Evolutionary conservation across 2,888 invertebrate genomes (phyloP).

Genomic region (Apodemia duryi): DNA sequence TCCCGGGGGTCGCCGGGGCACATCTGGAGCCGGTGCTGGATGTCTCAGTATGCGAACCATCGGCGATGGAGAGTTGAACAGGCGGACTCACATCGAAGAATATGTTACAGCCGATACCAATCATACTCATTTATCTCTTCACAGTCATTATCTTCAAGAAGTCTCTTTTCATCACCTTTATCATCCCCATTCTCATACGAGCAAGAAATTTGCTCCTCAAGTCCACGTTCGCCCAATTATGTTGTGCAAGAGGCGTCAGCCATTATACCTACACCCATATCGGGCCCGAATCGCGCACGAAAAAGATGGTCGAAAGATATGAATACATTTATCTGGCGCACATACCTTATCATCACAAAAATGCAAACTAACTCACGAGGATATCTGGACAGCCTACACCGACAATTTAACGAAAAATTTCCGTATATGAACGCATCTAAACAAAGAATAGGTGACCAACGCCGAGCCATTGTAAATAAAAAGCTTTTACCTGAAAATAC

Average conservation of each 20-base stretch:
- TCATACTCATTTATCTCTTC: no score
- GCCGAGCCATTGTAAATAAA: slow-evolving; percentile 29
- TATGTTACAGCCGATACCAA: slow-evolving; percentile 23
- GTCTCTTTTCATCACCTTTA: no score
- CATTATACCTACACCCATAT: slow-evolving; percentile 23
- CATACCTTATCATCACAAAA: slow-evolving; percentile 19
- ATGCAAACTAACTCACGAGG: background rate
- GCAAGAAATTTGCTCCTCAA: background rate
- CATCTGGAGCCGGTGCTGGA: slow-evolving; percentile 28
- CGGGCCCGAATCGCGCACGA: slow-evolving; percentile 20
- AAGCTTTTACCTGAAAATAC: slow-evolving; percentile 11
- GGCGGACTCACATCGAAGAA: slow-evolving; percentile 28
- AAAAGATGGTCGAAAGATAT: slow-evolving; percentile 26
- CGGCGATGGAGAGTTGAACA: slow-evolving; percentile 27
- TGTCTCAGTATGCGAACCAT: slow-evolving; percentile 27
- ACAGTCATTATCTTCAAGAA: no score
- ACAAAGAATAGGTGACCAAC: slow-evolving; percentile 32
- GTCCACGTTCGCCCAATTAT: background rate
- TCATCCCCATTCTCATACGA: no score
- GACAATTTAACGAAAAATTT: slow-evolving; percentile 25
- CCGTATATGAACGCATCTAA: slow-evolving; percentile 28
- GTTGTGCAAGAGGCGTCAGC: slow-evolving; percentile 24
- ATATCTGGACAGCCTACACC: slow-evolving; percentile 26
- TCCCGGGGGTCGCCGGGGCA: slow-evolving; percentile 19
- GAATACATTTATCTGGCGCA: slow-evolving; percentile 27